phyloP scores from a whole-genome alignment of 2,888 invertebrate species.

The Lepidochitona cinerea region DNA sequence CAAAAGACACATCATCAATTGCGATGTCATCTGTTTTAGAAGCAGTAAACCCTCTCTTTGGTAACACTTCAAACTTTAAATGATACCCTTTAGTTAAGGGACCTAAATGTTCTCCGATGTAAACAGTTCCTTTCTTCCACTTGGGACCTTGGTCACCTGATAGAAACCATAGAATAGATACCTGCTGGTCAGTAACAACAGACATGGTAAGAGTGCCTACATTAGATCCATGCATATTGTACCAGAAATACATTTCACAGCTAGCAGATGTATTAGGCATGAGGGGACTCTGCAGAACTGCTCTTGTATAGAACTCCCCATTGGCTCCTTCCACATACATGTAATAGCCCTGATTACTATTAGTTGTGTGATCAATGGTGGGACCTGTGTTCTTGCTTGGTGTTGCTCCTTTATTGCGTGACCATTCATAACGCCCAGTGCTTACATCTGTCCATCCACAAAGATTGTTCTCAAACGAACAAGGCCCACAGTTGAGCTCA shows the following conservation, averaged over 20 bases:
- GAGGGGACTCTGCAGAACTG: constrained; percentile 47
- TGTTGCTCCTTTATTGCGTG: constrained; percentile 41
- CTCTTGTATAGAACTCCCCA: constrained; percentile 43
- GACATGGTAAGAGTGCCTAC: constrained; percentile 27
- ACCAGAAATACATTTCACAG: constrained; percentile 40
- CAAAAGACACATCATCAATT: constrained; percentile 63
- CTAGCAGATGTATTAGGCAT: constrained; percentile 41
- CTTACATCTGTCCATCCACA: constrained; percentile 63
- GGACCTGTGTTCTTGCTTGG: constrained; percentile 52
- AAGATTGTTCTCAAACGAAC: constrained; percentile 57
- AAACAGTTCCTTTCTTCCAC: constrained; percentile 13
- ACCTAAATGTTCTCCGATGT: constrained; percentile 11
- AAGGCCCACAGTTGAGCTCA: constrained; percentile 59
- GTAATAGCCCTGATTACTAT: constrained; percentile 36
- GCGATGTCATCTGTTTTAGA: constrained; percentile 51
- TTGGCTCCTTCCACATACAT: constrained; percentile 41
- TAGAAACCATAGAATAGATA: not conserved
- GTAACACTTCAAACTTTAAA: constrained; percentile 38
- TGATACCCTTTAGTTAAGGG: constrained; percentile 18
- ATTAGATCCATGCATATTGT: constrained; percentile 29
- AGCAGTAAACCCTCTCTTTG: constrained; percentile 33
- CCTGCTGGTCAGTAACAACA: not conserved
- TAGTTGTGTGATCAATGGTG: constrained; percentile 53
- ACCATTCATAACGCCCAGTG: constrained; percentile 54
- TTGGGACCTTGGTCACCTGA: constrained; percentile 10